These are phyloP conservation scores for Troides oblongomaculatus DNA, from an alignment of 2,888 invertebrate species.

Conservation along the genomic window DNA sequence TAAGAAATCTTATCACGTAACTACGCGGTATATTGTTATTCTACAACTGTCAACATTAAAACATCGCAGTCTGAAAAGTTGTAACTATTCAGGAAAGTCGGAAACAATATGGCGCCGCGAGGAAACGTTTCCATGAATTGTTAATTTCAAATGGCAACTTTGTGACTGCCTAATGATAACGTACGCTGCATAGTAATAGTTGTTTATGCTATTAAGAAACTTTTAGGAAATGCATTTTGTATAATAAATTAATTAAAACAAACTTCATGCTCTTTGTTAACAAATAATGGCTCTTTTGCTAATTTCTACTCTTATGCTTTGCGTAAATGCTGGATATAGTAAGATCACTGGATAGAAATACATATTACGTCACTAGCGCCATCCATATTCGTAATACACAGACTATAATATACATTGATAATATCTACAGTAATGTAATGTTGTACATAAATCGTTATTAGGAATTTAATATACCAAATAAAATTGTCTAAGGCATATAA, in stretches of 20 bases:
- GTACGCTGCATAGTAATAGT: slow-evolving; percentile 6
- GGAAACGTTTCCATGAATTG: slow-evolving; percentile 24
- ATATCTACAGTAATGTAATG: too few relatives aligned
- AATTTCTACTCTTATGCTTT: too few relatives aligned
- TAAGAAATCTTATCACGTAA: too few relatives aligned
- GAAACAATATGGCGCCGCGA: slow-evolving; percentile 20
- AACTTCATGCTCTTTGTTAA: not conserved
- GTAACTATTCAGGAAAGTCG: slow-evolving; percentile 13
- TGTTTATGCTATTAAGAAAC: not conserved
- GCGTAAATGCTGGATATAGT: too few relatives aligned
- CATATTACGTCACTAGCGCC: too few relatives aligned
- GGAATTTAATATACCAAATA: too few relatives aligned
- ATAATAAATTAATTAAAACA: slow-evolving; percentile 3
- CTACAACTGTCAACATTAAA: slow-evolving; percentile 8
- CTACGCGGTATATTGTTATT: not conserved
- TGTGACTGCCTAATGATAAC: slow-evolving; percentile 15
- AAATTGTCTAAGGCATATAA: too few relatives aligned
- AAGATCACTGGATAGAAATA: too few relatives aligned
- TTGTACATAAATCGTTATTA: too few relatives aligned
- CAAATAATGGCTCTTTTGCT: not conserved
- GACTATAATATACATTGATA: too few relatives aligned
- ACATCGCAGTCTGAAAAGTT: slow-evolving; percentile 13
- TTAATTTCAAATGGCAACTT: slow-evolving; percentile 23
- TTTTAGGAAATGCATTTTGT: not conserved
- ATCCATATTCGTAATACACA: too few relatives aligned